Percentiles rank a stretch among this genome's conserved stretches.
These are phyloP conservation scores for Tromatobia lineatoria DNA, from an alignment of 2,888 invertebrate genomes.

Conservation along the genomic window DNA sequence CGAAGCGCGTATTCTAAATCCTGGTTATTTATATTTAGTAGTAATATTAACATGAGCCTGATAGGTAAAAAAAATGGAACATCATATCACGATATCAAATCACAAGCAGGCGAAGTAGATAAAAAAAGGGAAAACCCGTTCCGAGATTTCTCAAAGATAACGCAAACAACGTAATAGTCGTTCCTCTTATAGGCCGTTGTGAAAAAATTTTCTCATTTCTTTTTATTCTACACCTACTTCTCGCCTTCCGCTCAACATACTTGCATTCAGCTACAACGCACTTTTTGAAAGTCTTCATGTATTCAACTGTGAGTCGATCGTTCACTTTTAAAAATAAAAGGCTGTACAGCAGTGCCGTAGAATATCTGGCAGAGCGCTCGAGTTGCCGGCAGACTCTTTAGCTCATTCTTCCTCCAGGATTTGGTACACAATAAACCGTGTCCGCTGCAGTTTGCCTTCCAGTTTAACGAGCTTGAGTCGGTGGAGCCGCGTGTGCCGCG, in stretches of 20 bases:
- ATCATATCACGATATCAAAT: slow-evolving; percentile 2
- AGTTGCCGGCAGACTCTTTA: not conserved
- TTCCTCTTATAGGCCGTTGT: not conserved
- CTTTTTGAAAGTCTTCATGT: not conserved
- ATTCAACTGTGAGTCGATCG: slow-evolving; percentile 10
- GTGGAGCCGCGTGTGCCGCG: slow-evolving; percentile 45
- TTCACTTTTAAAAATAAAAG: slow-evolving; percentile 6
- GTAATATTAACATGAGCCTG: not conserved
- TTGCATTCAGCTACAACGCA: not conserved
- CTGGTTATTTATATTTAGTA: no score
- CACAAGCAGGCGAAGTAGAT: not conserved
- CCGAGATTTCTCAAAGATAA: slow-evolving; percentile 43
- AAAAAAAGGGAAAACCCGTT: not conserved
- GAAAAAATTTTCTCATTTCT: slow-evolving; percentile 51
- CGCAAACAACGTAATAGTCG: slow-evolving; percentile 21
- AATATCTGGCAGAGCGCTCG: not conserved
- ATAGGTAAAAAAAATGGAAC: not conserved
- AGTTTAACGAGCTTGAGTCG: slow-evolving; percentile 73
- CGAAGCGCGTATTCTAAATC: no score
- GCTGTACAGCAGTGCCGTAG: not conserved
- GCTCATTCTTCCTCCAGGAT: slow-evolving; percentile 3
- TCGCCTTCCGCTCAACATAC: slow-evolving; percentile 9
- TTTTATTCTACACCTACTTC: slow-evolving; percentile 35
- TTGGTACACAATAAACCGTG: slow-evolving; percentile 25
- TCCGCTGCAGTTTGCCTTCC: slow-evolving; percentile 71